Conservation (phyloP, 2,888 invertebrate species). For the Allygus modestus region DNA sequence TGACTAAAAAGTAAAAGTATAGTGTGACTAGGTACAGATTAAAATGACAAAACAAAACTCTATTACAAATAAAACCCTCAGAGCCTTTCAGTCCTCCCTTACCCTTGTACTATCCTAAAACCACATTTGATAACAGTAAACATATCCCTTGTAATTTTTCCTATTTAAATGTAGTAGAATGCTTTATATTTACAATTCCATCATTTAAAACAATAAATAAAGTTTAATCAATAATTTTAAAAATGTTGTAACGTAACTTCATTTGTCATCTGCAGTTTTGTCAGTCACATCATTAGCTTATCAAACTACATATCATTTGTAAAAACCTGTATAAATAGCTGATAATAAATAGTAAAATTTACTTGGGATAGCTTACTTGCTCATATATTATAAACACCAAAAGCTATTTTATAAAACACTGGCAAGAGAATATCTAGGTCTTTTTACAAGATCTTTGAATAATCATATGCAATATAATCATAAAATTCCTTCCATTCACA, state of each 20-base stretch:
- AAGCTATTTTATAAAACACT: neutral
- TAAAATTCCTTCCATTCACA: neutral
- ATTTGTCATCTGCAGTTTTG: too few relatives aligned
- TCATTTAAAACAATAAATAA: too few relatives aligned
- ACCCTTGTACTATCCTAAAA: constrained; percentile 23
- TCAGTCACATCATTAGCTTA: too few relatives aligned
- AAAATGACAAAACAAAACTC: constrained; percentile 2
- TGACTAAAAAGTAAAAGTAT: constrained; percentile 1
- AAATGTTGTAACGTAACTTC: too few relatives aligned
- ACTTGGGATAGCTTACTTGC: neutral
- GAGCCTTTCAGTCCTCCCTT: constrained; percentile 20
- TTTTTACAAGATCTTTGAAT: neutral
- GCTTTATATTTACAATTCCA: too few relatives aligned
- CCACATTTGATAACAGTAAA: neutral
- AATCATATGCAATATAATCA: neutral
- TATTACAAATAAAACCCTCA: constrained; percentile 1
- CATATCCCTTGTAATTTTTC: constrained; percentile 6
- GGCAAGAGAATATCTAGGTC: neutral
- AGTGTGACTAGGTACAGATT: constrained; percentile 48
- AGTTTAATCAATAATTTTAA: too few relatives aligned
- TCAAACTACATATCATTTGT: too few relatives aligned
- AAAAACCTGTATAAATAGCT: too few relatives aligned
- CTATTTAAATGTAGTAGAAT: neutral
- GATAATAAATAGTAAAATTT: constrained; percentile 19
- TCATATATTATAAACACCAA: neutral